Evolutionary conservation across 2,113 vertebrate genomes (phyloP).

Genomic region (Neolamprologus sp.): DNA sequence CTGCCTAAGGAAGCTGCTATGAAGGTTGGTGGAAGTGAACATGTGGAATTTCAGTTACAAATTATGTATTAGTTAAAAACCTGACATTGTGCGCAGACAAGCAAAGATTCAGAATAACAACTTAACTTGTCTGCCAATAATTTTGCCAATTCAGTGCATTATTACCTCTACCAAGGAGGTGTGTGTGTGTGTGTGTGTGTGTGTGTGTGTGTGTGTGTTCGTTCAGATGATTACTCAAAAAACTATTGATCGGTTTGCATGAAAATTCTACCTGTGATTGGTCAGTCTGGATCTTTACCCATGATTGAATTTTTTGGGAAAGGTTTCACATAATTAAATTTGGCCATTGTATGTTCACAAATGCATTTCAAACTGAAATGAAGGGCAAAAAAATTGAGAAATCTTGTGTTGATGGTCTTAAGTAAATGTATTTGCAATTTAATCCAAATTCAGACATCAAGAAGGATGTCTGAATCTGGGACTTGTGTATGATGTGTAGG

Average conservation of each 20-base stretch:
- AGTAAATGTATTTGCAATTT: background rate
- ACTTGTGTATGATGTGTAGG: background rate
- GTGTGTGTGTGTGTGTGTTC: fast-evolving
- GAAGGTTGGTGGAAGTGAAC: conserved; percentile 70
- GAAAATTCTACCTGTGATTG: background rate
- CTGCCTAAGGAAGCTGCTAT: conserved; percentile 90
- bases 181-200: fast-evolving
- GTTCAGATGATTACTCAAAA: background rate
- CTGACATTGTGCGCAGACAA: background rate
- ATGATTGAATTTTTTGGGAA: background rate
- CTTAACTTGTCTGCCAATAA: background rate
- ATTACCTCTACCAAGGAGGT: background rate
- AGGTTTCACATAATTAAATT: background rate
- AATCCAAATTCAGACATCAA: background rate
- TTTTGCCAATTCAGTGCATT: background rate
- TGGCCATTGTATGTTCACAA: background rate
- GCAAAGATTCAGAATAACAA: background rate
- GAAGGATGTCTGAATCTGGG: background rate
- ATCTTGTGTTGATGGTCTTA: background rate
- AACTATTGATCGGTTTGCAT: background rate
- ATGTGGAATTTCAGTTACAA: background rate
- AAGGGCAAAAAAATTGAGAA: background rate
- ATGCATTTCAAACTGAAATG: background rate
- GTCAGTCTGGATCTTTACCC: background rate
- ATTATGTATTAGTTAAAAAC: background rate